phyloP scores from a whole-genome alignment of 2,113 vertebrate genomes.

The Sminthopsis crassicaudata region DNA sequence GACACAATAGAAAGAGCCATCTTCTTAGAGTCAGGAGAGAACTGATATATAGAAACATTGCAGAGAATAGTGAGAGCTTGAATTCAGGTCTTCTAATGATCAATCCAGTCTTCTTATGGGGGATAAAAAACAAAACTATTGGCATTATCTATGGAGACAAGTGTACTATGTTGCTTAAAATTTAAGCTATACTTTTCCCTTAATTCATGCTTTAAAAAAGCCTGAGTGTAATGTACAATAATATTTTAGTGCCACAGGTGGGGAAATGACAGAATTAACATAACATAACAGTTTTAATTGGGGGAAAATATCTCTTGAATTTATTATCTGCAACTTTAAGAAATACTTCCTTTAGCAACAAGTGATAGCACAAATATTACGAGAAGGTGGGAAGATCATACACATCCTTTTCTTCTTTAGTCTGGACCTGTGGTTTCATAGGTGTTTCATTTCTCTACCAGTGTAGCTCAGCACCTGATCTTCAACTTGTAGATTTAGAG shows the following conservation, averaged over 20 bases:
- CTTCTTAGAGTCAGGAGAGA: neutral
- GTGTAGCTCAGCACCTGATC: neutral
- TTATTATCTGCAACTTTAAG: neutral
- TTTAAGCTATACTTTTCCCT: neutral
- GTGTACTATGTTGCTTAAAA: neutral
- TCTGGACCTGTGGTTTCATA: neutral
- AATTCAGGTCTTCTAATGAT: neutral
- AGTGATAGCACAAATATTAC: neutral
- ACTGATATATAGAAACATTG: neutral
- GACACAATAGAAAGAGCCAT: neutral
- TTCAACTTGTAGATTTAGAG: neutral
- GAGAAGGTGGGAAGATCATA: neutral
- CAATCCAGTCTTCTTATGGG: neutral
- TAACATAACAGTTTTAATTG: neutral
- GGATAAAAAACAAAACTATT: neutral
- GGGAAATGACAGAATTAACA: neutral
- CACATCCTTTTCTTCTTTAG: neutral
- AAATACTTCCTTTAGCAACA: neutral
- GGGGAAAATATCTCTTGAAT: neutral
- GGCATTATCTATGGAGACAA: neutral
- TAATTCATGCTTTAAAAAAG: neutral
- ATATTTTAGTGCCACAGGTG: neutral
- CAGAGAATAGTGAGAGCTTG: neutral
- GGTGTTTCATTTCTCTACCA: neutral
- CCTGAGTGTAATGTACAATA: neutral